phyloP scores from a whole-genome alignment of 92 coral and sea anemone genomes.

The Umimayanthus kanabou region DNA sequence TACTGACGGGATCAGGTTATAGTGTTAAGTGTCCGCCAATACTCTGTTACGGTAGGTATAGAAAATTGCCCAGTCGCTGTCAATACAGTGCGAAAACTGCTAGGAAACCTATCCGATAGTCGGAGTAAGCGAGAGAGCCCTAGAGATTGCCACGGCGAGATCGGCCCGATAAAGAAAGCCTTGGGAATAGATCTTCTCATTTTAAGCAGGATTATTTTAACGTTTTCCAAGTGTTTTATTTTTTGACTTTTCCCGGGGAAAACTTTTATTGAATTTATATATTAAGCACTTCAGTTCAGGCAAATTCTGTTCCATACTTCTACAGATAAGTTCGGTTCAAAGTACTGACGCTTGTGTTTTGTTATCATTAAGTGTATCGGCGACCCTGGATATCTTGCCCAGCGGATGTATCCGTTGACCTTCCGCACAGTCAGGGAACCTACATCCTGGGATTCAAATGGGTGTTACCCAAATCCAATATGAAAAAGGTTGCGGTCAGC shows the following conservation, averaged over 20 bases:
- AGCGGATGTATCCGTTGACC: slow-evolving; percentile 67
- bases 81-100: too few species aligned
- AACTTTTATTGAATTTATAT: neutral
- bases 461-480: slow-evolving; percentile 85
- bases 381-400: slow-evolving; percentile 97
- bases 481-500: slow-evolving; percentile 67
- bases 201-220: too few species aligned
- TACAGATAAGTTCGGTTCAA: neutral
- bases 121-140: too few species aligned
- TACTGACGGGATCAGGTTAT: too few species aligned
- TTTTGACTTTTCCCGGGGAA: neutral
- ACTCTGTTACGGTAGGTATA: too few species aligned
- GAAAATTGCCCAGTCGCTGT: too few species aligned
- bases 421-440: slow-evolving; percentile 58
- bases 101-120: too few species aligned
- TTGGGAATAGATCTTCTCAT: too few species aligned
- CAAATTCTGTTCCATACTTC: neutral
- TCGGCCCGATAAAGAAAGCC: too few species aligned
- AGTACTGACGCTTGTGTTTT: neutral
- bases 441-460: slow-evolving; percentile 82
- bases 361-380: slow-evolving; percentile 64
- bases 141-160: too few species aligned
- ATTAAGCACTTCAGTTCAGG: too few species aligned
- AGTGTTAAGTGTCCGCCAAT: too few species aligned
- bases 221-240: neutral